Conservation (phyloP, 2,797 vertebrate genomes). For the Austrolebias charrua region DNA sequence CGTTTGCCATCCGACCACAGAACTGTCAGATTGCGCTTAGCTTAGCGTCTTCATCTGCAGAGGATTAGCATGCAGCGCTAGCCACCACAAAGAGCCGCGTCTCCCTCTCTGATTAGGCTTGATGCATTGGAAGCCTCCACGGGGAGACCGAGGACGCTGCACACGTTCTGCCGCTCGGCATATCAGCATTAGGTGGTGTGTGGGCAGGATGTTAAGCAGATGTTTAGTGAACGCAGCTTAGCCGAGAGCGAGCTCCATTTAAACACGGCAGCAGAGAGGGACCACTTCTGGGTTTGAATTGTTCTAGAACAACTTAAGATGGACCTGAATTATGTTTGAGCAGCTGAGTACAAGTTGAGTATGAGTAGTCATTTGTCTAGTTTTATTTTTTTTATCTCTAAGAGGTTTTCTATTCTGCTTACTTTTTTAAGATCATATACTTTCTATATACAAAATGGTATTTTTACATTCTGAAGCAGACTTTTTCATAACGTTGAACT, state of each 20-base stretch:
- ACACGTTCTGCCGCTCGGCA: conserved; percentile 39
- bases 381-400: too few species aligned
- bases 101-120: conserved; percentile 59
- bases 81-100: conserved; percentile 44
- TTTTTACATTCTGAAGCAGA: too few species aligned
- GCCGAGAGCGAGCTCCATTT: conserved; percentile 25
- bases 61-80: conserved; percentile 70
- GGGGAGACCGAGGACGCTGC: conserved; percentile 31
- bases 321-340: conserved; percentile 19
- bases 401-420: too few species aligned
- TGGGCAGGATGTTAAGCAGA: conserved; percentile 67
- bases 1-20: conserved; percentile 37
- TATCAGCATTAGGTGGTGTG: conserved; percentile 53
- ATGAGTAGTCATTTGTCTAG: not conserved
- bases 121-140: conserved; percentile 69
- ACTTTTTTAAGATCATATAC: too few species aligned
- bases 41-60: conserved; percentile 71
- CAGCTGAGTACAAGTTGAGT: conserved; percentile 25
- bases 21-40: conserved; percentile 68
- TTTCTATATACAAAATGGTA: too few species aligned
- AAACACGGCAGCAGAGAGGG: conserved; percentile 30
- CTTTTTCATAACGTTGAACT: too few species aligned
- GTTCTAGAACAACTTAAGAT: conserved; percentile 7
- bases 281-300: conserved; percentile 12
- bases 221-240: conserved; percentile 60